Base-by-base conservation (phyloP, 2,888 invertebrate species). In the Xestia rhomboidea region DNA sequence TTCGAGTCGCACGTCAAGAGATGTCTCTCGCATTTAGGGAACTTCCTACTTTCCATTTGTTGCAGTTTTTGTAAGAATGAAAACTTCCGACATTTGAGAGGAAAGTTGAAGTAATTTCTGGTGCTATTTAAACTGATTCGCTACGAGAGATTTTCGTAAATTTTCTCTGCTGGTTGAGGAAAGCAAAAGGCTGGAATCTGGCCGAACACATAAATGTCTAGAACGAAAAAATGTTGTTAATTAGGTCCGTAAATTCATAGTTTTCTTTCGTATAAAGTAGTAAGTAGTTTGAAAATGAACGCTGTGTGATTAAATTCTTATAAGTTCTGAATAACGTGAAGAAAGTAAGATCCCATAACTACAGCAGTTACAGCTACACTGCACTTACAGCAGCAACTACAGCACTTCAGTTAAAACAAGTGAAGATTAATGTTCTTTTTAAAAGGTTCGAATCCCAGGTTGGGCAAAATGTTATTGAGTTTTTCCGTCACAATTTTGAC, bases 1-100 rank as follows among this genome's bases (percentile, higher is more conserved):
- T 86, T 89, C 82, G 79, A 77, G 69, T 68, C 74, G 49, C 77
- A 78, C 68, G 76, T 77, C 76, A 88, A 75, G 66, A 68, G 75
- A 81, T 74, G 68, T 76, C 76, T 54, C 74, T 67, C 63, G 72
- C 69, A 79, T 84, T 86, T 79, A 86, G 41, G 30, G 57, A 75
- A 77, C 41, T 75, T 62, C 64, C 57, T 66, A 27, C 72, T 70
- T 73, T 69, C 21, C 62, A 46, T 71, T 77, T 83, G 73, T 68
- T 85, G 64, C 83, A 85, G 11, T 74, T 77, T 82, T 70, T 63
- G 5, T 46, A 38, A 30, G 24, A 41, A 76, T 27, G 11, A 13
- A 57, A 57, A 68, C 1, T 68, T 84, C 27, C 13, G n/a, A 68
- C 27, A 44, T 76, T 73, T 63, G 15, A 57, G 10, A 73, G 11